Base-by-base conservation (phyloP, 2,113 vertebrate genomes). In the Kryptolebias marmoratus region DNA sequence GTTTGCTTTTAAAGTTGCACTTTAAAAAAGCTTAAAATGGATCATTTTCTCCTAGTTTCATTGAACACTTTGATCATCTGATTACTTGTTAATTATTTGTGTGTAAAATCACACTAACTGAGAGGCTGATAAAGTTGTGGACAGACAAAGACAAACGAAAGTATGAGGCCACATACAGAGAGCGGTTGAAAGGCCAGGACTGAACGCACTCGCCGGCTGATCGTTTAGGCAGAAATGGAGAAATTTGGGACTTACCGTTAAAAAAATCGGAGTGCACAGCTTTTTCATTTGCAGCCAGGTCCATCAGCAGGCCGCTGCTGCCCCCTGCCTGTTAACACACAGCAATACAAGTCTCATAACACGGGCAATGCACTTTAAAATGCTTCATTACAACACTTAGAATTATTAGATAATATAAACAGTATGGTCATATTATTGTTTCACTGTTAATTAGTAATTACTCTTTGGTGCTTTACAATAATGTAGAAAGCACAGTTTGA, bases 231-330 rank as follows among this genome's bases (percentile, higher is more conserved):
- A 28, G 32, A 52, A 13, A 0, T 44, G 56, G 16, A 48, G 1
- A 47, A 48, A 22, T 57, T 56, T 22, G 42, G 39, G 3, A 2
- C 92, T 95, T 72, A 98, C 97, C 96, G 2, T 99, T 98, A 53
- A 97, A 99, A 77, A 98, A 98, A 82, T 98, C 97, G 0, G 95
- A 95, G 64, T 99, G 97, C 6, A 98, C 97, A 0, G 97, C 97
- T 72, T 98, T 98, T 74, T 98, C 97, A 75, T 99, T 98, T 76
- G 97, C 97, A 14, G 97, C 97, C 90, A 99, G 85, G 80, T 98
- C 97, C 97, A 98, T 98, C 14, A 99, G 81, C 68, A 98, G 94
- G 4, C 97, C 97, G 1, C 95, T 96, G 93, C 97, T 99, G 92
- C 97, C 97, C 49, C 97, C 97, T 77, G 97, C 96, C 97, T 99